Evolutionary conservation across 2,797 vertebrate species (phyloP), one percentile per base, ranked within the genome.

Genomic region (Scolopax rusticola): DNA sequence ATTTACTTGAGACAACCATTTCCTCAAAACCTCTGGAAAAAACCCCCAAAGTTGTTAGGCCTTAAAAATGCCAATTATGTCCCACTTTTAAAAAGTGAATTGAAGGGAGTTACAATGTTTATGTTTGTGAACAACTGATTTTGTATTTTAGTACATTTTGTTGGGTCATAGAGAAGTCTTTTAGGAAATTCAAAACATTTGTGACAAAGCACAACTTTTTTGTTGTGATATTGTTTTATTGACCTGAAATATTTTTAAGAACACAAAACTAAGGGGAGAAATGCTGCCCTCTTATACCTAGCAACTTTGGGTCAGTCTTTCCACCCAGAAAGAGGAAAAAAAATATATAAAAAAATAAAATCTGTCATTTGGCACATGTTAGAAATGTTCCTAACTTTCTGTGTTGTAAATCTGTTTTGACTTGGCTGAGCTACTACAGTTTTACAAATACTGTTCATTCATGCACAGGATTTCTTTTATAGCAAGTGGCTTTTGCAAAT

Each of bases 401-500:
- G 15, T 33, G n/a, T 33, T 69, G 38, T 69, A 90, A 86, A 95
- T 93, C 53, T 89, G 50, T 82, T 95, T 84, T 79, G 59, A 63
- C 30, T 84, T 94, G 59, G 32, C 70, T 69, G 54, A 90, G 38
- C 61, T 79, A 69, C 38, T 73, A 43, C 12, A 87, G 45, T 76
- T 92, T 89, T 54, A 87, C 69, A 90, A 95, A 82, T 25, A 56
- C 27, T 4, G 6, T 69, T 93, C 47, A 87, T 93, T 94, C 47
- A 70, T 73, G 41, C 33, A 61, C 19, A 76, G 17, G 41, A 47
- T 68, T 84, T 76, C 41, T 93, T 69, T 84, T 68, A 57, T 25
- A 84, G 77, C 84, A 83, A 91, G 43, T 38, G 23, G 20, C 56
- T 93, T 95, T 95, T 92, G 87, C 43, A 89, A 74, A 68, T 93